These are phyloP conservation scores for Ptychoptera albimana DNA, from an alignment of 2,888 invertebrate genomes.

Conservation along the genomic window DNA sequence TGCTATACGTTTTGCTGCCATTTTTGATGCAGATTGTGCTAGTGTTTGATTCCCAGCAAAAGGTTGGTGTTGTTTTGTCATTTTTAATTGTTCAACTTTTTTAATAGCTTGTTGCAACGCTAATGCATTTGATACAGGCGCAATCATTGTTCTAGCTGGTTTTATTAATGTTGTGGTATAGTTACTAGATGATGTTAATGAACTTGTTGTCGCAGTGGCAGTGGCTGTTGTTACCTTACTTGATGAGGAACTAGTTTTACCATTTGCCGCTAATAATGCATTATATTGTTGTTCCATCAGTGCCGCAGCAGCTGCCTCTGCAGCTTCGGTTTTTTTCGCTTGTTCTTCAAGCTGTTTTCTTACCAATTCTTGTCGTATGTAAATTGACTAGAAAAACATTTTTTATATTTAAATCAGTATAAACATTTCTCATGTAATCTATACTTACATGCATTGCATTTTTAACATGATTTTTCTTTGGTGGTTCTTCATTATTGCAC, in stretches of 20 bases:
- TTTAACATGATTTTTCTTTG: conserved; percentile 35
- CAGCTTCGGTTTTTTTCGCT: conserved; percentile 11
- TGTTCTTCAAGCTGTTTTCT: conserved; percentile 19
- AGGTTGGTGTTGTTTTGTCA: conserved; percentile 25
- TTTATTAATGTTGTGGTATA: background rate
- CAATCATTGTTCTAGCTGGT: conserved; percentile 31
- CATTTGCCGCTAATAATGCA: conserved; percentile 10
- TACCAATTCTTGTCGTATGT: conserved; percentile 21
- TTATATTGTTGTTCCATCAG: conserved; percentile 18
- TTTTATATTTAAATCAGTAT: no score
- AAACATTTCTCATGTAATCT: no score
- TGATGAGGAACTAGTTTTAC: background rate
- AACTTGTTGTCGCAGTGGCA: background rate
- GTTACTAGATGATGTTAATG: background rate
- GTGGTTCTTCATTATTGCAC: conserved; percentile 18
- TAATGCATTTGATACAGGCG: conserved; percentile 63
- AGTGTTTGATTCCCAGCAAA: conserved; percentile 29
- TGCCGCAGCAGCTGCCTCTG: conserved; percentile 13
- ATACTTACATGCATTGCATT: conserved; percentile 40
- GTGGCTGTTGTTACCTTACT: background rate
- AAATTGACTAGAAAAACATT: conserved; percentile 18
- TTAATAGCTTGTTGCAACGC: conserved; percentile 55
- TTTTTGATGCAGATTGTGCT: conserved; percentile 52
- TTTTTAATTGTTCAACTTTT: conserved; percentile 37
- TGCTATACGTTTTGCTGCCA: conserved; percentile 41